A percentile compares a stretch with the other conserved stretches of the same genome.
These are phyloP conservation scores for Ptiloglossa arizonensis DNA, from an alignment of 1,140 invertebrate genomes.

Conservation along the genomic window DNA sequence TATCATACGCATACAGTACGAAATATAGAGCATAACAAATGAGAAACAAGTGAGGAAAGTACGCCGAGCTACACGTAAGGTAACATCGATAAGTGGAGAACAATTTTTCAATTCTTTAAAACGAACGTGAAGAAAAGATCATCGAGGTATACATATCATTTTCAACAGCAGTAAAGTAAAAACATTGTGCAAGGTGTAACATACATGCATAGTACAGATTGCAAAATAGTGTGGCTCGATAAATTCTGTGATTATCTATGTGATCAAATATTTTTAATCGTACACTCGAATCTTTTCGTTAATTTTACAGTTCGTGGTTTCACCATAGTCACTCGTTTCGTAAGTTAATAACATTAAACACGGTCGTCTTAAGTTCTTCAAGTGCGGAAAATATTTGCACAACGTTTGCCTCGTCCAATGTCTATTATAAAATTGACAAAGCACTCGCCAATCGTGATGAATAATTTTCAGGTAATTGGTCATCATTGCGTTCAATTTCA, in stretches of 20 bases:
- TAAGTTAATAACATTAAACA: background rate
- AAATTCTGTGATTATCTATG: background rate
- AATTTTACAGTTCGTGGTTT: background rate
- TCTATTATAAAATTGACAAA: background rate
- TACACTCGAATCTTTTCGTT: background rate
- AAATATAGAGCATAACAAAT: background rate
- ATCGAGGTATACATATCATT: background rate
- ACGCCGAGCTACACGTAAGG: background rate
- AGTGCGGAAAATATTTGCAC: background rate
- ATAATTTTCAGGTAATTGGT: background rate
- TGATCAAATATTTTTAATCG: too few relatives aligned
- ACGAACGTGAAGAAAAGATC: background rate
- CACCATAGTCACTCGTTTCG: background rate
- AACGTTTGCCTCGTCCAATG: background rate
- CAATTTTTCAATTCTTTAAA: background rate
- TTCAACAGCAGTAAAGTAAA: background rate
- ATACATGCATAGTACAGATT: slow-evolving; percentile 8
- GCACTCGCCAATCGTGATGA: background rate
- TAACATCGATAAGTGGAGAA: background rate
- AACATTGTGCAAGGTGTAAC: background rate
- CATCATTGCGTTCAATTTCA: background rate
- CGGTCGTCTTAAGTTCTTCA: background rate
- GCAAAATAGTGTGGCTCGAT: background rate
- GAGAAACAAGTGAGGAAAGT: background rate
- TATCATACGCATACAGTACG: background rate